Base-by-base conservation (phyloP, 2,797 vertebrate species). In the Apogon hyalosoma region DNA sequence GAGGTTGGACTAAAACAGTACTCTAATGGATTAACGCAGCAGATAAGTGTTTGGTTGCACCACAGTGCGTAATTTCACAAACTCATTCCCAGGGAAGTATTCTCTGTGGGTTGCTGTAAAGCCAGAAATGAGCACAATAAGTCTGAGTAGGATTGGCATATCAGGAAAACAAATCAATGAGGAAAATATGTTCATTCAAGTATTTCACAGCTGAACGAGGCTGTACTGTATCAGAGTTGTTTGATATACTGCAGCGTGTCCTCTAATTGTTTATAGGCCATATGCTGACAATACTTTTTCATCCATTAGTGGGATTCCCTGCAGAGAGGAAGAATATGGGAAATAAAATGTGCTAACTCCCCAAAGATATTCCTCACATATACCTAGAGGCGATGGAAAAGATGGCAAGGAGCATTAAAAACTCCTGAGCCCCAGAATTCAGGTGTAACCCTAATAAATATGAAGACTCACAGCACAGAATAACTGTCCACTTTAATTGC, bases 401-500 rank as follows among this genome's bases (percentile, higher is more conserved):
- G 73, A 85, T 60, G 69, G 76, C 77, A 52, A 2, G 13, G 70
- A 53, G 52, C 72, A 58, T 16, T 14, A 0, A 38, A 64, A 74
- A 57, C 85, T 87, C 80, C 80, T 6, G 60, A 70, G 85, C 42
- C 73, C 58, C 54, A 31, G 45, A 79, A 87, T 82, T 92, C 90
- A 92, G 91, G 85, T 85, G 89, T 58, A 78, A 83, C 73, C 74
- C 86, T 88, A 87, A 92, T 91, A 93, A 91, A 92, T 90, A 84
- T 61, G 63, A 85, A 92, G 79, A 63, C 70, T 42, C 72, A 16
- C 38, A 7, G 72, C 56, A 4, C 72, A 73, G 79, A 85, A 77
- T 82, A 75, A 88, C 85, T 89, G 86, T 90, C 87, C 81, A 74
- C 79, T 88, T 87, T 92, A 93, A 93, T 92, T 92, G 91, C 88